Percentiles rank a stretch among this genome's conserved stretches.
Evolutionary conservation across 2,113 vertebrate species (phyloP).

Genomic region (Dunckerocampus dactyliophorus): DNA sequence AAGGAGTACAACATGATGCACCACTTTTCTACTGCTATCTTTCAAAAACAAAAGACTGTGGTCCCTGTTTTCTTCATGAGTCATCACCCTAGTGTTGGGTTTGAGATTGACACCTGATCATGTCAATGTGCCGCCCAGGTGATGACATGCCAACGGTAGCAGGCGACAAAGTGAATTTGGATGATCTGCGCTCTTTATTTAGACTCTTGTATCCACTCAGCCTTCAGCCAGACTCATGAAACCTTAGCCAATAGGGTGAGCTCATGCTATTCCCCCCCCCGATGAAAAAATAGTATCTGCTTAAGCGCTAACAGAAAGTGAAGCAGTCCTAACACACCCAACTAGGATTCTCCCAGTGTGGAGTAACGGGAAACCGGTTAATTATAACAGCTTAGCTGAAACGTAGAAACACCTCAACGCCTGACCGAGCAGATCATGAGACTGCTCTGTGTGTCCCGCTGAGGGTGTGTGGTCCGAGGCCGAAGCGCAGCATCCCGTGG

Average conservation of each 20-base stretch:
- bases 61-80: conserved; percentile 25
- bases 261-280: conserved; percentile 13
- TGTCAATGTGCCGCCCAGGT: conserved; percentile 35
- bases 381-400: conserved; percentile 46
- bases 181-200: conserved; percentile 51
- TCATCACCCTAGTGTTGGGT: background rate
- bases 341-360: conserved; percentile 28
- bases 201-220: conserved; percentile 28
- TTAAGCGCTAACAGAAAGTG: conserved; percentile 1
- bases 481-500: conserved; percentile 32
- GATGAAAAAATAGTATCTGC: conserved; percentile 28
- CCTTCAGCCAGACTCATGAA: conserved; percentile 23
- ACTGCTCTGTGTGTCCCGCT: conserved; percentile 5
- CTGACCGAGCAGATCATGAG: conserved; percentile 19
- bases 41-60: conserved; percentile 10
- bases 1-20: conserved; percentile 41
- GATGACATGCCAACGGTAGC: conserved; percentile 22
- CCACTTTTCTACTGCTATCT: conserved; percentile 7
- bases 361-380: conserved; percentile 49
- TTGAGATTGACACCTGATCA: conserved; percentile 17
- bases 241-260: conserved; percentile 29
- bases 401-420: conserved; percentile 39
- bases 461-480: conserved; percentile 44
- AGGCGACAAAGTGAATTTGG: conserved; percentile 17
- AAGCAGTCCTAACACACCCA: conserved; percentile 50